These are phyloP conservation scores for Boloria selene DNA, from an alignment of 2,888 invertebrate genomes.

Conservation along the genomic window DNA sequence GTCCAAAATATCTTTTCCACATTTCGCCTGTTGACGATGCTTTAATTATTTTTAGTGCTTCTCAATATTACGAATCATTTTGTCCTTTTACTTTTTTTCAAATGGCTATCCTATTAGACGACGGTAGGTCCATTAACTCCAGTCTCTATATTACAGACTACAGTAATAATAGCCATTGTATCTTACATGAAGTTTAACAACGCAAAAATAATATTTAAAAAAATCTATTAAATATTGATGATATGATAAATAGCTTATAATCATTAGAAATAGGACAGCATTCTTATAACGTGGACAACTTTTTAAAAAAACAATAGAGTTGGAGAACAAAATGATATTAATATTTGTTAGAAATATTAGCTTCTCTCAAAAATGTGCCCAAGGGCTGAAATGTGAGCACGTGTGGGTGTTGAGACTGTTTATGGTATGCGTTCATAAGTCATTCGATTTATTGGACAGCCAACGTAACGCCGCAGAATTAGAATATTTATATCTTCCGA, in stretches of 20 bases:
- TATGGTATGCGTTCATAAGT: slow-evolving; percentile 55
- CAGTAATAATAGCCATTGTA: no score
- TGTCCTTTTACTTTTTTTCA: no score
- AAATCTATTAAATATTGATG: background rate
- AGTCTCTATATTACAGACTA: no score
- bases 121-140: no score
- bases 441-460: slow-evolving; percentile 52
- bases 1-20: no score
- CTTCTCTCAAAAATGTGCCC: slow-evolving; percentile 79
- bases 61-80: no score
- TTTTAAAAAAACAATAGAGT: slow-evolving; percentile 58
- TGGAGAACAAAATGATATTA: slow-evolving; percentile 74
- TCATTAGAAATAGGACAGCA: slow-evolving; percentile 35
- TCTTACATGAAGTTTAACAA: background rate
- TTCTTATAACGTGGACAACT: slow-evolving; percentile 64
- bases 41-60: no score
- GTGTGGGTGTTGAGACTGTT: slow-evolving; percentile 70
- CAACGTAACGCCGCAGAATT: slow-evolving; percentile 60
- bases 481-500: slow-evolving; percentile 60
- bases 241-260: background rate
- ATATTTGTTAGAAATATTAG: slow-evolving; percentile 82
- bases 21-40: no score
- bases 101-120: no score
- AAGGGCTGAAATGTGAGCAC: slow-evolving; percentile 74
- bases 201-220: background rate